Evolutionary conservation across 2,113 vertebrate species (phyloP), one percentile per base, ranked within the genome.

Genomic region (Ceuthmochares aereus): DNA sequence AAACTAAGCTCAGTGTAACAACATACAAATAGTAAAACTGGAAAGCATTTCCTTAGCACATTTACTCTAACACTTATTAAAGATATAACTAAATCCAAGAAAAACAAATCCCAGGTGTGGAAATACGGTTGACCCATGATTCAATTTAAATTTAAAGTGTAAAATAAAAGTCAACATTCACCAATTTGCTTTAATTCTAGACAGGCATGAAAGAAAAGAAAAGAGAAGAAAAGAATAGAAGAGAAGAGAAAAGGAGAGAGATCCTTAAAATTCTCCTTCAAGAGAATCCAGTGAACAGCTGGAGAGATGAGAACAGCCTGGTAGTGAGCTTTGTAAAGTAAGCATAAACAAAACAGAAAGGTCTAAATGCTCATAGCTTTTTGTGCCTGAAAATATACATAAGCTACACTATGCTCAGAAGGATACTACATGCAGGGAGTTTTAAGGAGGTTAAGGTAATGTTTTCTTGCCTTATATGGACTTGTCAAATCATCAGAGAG

Each of bases 31-130:
- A 96, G 89, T 96, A 94, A 97, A 97, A 91, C 88, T 94, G 82
- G 84, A 97, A 97, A 94, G 42, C 84, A 84, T 95, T 98, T 98
- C 95, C 90, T 95, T 95, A 94, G 88, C 60, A 63, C 84, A 60
- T 76, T 94, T 94, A 83, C 64, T 94, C 60, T 62, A 85, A 86
- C 86, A 60, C 79, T 97, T 97, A 97, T 95, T 95, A 98, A 97
- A 97, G 72, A 74, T 83, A 95, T 93, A 86, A 95, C 82, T 87
- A 95, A 95, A 96, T 96, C 94, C 95, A 97, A 91, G 82, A 95
- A 89, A 98, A 97, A 95, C 86, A 97, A 88, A 95, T 62, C 70
- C 94, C 94, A 98, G 93, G 93, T 97, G 96, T 96, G 78, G 97
- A 95, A 97, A 90, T 95, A 59, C 93, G 78, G 87, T 66, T 94